These are phyloP conservation scores for Phasianus colchicus DNA, from an alignment of 2,113 vertebrate genomes.

Conservation along the genomic window DNA sequence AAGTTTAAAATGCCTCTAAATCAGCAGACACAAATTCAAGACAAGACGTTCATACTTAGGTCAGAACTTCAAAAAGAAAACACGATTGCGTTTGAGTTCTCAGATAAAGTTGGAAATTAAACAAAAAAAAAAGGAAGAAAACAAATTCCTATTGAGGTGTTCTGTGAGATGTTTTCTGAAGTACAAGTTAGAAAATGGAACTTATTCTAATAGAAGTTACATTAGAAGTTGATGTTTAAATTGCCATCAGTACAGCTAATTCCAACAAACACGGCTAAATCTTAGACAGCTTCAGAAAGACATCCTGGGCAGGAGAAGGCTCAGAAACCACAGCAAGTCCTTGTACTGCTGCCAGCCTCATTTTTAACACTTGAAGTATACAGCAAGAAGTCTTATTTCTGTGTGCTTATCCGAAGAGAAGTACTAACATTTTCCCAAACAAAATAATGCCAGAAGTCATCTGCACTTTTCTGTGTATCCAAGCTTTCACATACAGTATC, in stretches of 20 bases:
- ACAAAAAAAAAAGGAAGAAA: neutral
- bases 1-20: neutral
- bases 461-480: neutral
- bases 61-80: neutral
- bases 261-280: neutral
- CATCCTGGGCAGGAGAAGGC: neutral
- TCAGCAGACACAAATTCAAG: neutral
- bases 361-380: neutral
- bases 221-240: neutral
- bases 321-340: neutral
- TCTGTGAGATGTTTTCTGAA: neutral
- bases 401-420: neutral
- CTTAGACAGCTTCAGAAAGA: neutral
- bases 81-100: neutral
- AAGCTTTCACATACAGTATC: neutral
- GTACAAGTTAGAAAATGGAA: neutral
- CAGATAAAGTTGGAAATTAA: neutral
- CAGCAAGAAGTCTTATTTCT: neutral
- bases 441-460: neutral
- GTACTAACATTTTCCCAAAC: neutral
- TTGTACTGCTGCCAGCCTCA: neutral
- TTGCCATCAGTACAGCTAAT: neutral
- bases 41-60: neutral
- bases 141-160: neutral
- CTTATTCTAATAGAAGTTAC: neutral